Base-by-base conservation (phyloP, 2,797 vertebrate species). In the Arctocebus calabarensis region DNA sequence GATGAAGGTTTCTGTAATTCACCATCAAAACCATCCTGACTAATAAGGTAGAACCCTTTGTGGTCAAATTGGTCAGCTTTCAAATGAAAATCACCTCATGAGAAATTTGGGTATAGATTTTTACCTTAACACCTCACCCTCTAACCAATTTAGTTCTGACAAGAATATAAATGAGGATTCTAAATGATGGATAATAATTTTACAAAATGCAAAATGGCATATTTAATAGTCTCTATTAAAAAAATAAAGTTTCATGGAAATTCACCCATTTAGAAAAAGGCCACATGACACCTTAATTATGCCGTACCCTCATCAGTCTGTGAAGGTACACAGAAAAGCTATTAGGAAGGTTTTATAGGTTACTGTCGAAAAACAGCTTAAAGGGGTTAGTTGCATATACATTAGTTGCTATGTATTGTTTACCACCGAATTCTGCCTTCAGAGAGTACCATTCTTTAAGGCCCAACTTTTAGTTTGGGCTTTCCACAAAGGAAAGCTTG, bases 181-280 rank as follows among this genome's bases (percentile, higher is more conserved):
- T 77, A 91, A 90, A 62, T 77, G 45, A 92, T 66, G 45, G 90
- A 92, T 86, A 66, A 29, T 45, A 64, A 59, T 84, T 79, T 84
- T 88, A 81, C 1, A 71, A 89, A 94, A 86, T 73, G 10, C 43
- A 81, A 95, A 86, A 1, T 13, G n/a, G 19, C 66, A 4, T 90
- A 22, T 90, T 57, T 45, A 73, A 23, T 75, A 64, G 57, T 64
- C 14, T 66, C 27, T 82, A 32, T n/a, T 87, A 62, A 90, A 64
- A 79, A 79, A 95, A 74, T 40, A 66, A 77, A 73, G 5, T 20
- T 90, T 84, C 32, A 32, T 55, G 59, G 16, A 73, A 7, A 84
- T 62, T 87, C 19, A 3, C 7, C 7, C 81, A 43, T 93, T 74
- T 90, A 71, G 55, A 94, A 87, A 73, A 90, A 66, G 77, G 19